phyloP scores from a whole-genome alignment of 2,113 vertebrate genomes.

The Microcebus ravelobensis region DNA sequence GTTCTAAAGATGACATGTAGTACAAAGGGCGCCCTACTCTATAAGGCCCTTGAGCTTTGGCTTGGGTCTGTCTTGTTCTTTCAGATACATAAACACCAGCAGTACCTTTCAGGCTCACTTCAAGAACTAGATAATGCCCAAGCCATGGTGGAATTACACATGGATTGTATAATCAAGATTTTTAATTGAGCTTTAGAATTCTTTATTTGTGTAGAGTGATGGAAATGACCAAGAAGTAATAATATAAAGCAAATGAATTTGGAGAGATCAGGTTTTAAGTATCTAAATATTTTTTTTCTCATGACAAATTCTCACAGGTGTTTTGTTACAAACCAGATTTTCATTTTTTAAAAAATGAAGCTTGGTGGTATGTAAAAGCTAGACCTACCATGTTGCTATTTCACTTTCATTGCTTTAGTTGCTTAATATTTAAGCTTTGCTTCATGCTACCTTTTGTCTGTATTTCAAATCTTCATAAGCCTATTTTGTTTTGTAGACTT shows the following conservation, averaged over 20 bases:
- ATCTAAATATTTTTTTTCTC: constrained; percentile 77
- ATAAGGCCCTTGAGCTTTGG: constrained; percentile 62
- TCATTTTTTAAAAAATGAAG: constrained; percentile 81
- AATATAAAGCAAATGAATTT: constrained; percentile 71
- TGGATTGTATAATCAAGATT: constrained; percentile 21
- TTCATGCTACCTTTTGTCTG: constrained; percentile 86
- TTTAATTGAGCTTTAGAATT: constrained; percentile 76
- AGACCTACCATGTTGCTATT: constrained; percentile 85
- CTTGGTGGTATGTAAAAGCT: constrained; percentile 86
- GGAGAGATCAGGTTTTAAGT: constrained; percentile 77
- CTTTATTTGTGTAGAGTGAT: constrained; percentile 80
- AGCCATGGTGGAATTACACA: neutral
- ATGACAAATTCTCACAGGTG: constrained; percentile 74
- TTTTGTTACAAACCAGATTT: constrained; percentile 82
- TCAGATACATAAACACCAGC: neutral
- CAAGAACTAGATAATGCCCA: neutral
- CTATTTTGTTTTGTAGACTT: constrained; percentile 89
- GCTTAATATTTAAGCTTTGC: constrained; percentile 93
- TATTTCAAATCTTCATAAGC: constrained; percentile 86
- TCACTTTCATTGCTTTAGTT: constrained; percentile 88
- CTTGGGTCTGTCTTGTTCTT: constrained; percentile 56
- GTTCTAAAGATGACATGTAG: constrained; percentile 65
- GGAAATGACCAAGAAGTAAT: constrained; percentile 74
- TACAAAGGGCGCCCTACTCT: constrained; percentile 57
- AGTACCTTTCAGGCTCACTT: constrained; percentile 38